phyloP scores from a whole-genome alignment of 2,797 vertebrate genomes.

The Triplophysa bombifrons region DNA sequence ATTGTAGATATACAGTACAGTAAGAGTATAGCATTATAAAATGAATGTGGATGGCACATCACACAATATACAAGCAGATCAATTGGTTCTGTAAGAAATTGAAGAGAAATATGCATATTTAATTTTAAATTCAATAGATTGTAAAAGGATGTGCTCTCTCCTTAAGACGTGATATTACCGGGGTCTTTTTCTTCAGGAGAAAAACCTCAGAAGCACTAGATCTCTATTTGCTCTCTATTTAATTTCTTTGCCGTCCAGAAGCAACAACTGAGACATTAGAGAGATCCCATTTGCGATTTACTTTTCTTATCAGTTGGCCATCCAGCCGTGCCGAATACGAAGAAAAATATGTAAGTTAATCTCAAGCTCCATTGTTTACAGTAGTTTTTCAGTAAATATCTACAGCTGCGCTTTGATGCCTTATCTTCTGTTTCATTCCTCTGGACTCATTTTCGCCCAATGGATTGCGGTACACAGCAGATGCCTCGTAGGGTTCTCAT shows the following conservation, averaged over 20 bases:
- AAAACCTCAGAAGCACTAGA: neutral
- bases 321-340: neutral
- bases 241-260: neutral
- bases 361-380: neutral
- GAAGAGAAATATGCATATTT: too few species aligned
- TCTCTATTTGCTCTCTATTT: neutral
- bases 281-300: neutral
- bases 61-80: too few species aligned
- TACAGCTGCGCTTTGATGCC: slow-evolving; percentile 42
- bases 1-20: neutral
- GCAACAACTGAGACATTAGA: neutral
- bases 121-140: too few species aligned
- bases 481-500: slow-evolving; percentile 55
- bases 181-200: neutral
- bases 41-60: neutral
- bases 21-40: neutral
- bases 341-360: neutral
- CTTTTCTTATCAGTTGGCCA: neutral
- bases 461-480: slow-evolving; percentile 55
- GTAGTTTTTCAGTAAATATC: slow-evolving; percentile 21
- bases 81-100: too few species aligned
- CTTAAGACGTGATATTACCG: neutral
- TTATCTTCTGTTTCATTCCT: slow-evolving; percentile 42
- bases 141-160: neutral
- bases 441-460: slow-evolving; percentile 48